Evolutionary conservation across 2,113 vertebrate genomes (phyloP), one percentile per base, ranked within the genome.

Genomic region (Petrocephalus zakoni): DNA sequence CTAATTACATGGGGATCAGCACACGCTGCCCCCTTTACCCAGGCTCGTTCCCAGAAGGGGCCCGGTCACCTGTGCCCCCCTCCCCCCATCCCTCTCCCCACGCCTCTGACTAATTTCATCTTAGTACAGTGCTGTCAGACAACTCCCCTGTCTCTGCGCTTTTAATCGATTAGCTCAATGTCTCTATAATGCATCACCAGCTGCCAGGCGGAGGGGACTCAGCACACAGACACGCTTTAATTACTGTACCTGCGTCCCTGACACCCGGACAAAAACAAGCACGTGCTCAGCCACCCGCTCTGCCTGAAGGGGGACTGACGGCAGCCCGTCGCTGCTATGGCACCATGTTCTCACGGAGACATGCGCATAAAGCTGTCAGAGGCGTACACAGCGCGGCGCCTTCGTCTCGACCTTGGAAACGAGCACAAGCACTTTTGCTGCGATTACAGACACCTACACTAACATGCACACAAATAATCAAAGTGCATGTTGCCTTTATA

Each of bases 101-200:
- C 95, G 96, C 96, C 97, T 95, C 95, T 96, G 96, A 98, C 97
- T 98, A 98, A 99, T 98, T 97, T 95, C 96, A 97, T 96, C 96
- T 97, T 96, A 95, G 96, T 97, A 95, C 96, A 96, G 94, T 95
- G 95, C 96, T 97, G 97, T 97, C 97, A 97, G 96, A 98, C 96
- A 97, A 97, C 96, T 97, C 96, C 96, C 96, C 96, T 96, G 95
- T 96, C 96, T 96, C 97, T 96, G 93, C 93, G 95, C 96, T 97
- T 97, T 97, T 97, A 99, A 99, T 98, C 96, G 97, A 98, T 98
- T 98, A 97, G 97, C 96, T 94, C 95, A 96, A 96, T 96, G 96
- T 97, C 96, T 97, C 96, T 97, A 97, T 97, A 97, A 97, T 96
- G 96, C 96, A 97, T 96, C 96, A 97, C 95, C 96, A 96, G 96